phyloP scores from a whole-genome alignment of 2,797 vertebrate species.

The Bucorvus abyssinicus region DNA sequence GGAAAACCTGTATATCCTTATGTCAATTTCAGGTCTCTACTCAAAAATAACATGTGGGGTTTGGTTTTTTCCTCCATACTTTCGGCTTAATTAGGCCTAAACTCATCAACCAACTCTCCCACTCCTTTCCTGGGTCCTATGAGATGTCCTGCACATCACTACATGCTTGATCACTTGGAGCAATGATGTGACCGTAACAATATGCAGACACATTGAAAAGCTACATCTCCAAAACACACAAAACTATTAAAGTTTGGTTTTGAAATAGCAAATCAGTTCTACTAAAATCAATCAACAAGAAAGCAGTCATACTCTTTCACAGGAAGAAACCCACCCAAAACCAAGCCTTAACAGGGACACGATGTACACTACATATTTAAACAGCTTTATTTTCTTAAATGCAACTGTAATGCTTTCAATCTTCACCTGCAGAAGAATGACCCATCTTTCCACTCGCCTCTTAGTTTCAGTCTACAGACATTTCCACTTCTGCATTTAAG shows the following conservation, averaged over 20 bases:
- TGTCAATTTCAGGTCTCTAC: background rate
- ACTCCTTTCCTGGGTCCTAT: background rate
- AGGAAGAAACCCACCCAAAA: background rate
- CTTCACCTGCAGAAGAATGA: background rate
- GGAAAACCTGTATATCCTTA: background rate
- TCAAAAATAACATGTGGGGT: background rate
- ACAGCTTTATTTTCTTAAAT: background rate
- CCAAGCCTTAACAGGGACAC: background rate
- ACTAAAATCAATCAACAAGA: background rate
- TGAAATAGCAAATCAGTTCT: background rate
- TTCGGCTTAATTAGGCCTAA: background rate
- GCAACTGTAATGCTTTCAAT: background rate
- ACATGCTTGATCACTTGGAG: accelerated
- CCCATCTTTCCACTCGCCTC: background rate
- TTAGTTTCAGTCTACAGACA: background rate
- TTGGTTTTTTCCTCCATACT: background rate
- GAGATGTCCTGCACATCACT: background rate
- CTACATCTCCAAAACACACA: background rate
- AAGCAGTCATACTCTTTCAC: background rate
- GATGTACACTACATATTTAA: background rate
- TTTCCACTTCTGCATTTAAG: background rate
- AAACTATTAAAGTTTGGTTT: background rate
- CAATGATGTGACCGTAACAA: accelerated
- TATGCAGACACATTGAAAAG: accelerated
- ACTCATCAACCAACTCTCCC: background rate